Percentiles rank a stretch among this genome's conserved stretches.
These are phyloP conservation scores for Habroteleia sp. DNA, from an alignment of 2,888 invertebrate species.

Conservation along the genomic window DNA sequence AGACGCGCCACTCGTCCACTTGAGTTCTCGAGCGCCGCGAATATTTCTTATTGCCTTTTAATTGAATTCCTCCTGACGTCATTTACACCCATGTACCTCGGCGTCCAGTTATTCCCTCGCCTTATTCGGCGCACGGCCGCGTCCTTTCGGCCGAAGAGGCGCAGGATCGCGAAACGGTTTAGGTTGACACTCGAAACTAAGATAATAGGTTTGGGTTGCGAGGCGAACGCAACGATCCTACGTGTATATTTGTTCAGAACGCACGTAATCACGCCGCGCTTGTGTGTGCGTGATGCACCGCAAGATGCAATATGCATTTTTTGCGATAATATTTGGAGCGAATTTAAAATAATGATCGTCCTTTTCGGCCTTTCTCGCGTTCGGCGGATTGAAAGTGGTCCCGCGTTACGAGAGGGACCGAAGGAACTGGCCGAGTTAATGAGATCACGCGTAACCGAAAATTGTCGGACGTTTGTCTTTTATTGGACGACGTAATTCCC, in stretches of 20 bases:
- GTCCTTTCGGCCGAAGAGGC: too few species aligned
- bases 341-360: constrained; percentile 74
- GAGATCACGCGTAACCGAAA: constrained; percentile 81
- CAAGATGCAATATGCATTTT: constrained; percentile 73
- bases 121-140: too few species aligned
- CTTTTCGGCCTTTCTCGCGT: constrained; percentile 63
- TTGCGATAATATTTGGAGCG: constrained; percentile 73
- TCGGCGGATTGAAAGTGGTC: constrained; percentile 20
- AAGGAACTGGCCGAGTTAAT: constrained; percentile 75
- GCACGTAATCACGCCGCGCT: not conserved
- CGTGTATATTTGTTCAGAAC: not conserved
- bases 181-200: too few species aligned
- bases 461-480: constrained; percentile 78
- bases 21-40: constrained; percentile 4
- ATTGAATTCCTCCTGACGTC: constrained; percentile 42
- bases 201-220: too few species aligned
- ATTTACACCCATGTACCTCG: constrained; percentile 1
- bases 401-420: constrained; percentile 53
- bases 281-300: constrained; percentile 64
- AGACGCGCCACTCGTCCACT: constrained; percentile 28
- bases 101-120: too few species aligned
- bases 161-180: too few species aligned
- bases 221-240: too few species aligned
- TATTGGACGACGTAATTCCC: constrained; percentile 72
- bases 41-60: constrained; percentile 32